Conservation (phyloP, 2,113 vertebrate genomes). For the rabbit (Oryctolagus cuniculus) region mOryCun1.1 NC_091432.1:227853501-227854000, state of each 20-base stretch:
- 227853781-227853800: constrained; percentile 1
- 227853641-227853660: too few species aligned
- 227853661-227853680: too few species aligned
- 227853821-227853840: constrained; percentile 17
- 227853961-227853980: constrained; percentile 50
- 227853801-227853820: constrained; percentile 27
- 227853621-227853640: too few species aligned
- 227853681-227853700: too few species aligned
- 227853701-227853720: not conserved
- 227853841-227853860: constrained; percentile 34
- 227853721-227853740: not conserved
- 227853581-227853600: too few species aligned
- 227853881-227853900: not conserved
- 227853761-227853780: constrained; percentile 12
- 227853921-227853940: constrained; percentile 45
- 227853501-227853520: constrained; percentile 39
- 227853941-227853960: not conserved
- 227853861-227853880: not conserved
- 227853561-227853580: too few species aligned
- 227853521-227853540: constrained; percentile 45
- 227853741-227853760: not conserved
- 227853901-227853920: not conserved
- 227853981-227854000: constrained; percentile 80
- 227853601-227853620: too few species aligned
- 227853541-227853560: not conserved